A percentile compares a stretch with the other conserved stretches of the same genome.
These are phyloP conservation scores for Leuciscus idus DNA, from an alignment of 2,113 vertebrate species.

Conservation along the genomic window DNA sequence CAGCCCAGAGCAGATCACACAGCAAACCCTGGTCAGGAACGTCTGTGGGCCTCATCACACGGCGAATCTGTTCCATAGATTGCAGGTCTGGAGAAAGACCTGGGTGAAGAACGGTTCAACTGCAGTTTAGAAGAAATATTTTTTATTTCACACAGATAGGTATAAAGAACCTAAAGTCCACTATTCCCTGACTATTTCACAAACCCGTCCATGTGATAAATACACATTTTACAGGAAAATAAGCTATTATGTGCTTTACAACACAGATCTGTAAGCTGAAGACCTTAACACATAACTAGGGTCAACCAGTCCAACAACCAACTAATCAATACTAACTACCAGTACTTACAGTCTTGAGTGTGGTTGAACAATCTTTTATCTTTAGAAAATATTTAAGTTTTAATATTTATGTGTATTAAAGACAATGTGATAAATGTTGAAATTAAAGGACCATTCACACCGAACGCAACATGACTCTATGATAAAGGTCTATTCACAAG, in stretches of 20 bases:
- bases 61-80: constrained; percentile 95
- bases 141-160: neutral
- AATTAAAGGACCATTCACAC: too few species aligned
- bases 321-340: too few species aligned
- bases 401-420: too few species aligned
- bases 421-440: too few species aligned
- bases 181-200: neutral
- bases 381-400: too few species aligned
- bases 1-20: constrained; percentile 93
- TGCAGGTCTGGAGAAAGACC: constrained; percentile 94
- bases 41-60: constrained; percentile 95
- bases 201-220: neutral
- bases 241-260: neutral
- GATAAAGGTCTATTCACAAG: too few species aligned
- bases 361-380: too few species aligned
- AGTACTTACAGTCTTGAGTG: too few species aligned
- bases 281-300: neutral
- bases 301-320: too few species aligned
- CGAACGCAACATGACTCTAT: too few species aligned
- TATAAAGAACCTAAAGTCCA: neutral
- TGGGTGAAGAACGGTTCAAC: constrained; percentile 57
- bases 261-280: neutral
- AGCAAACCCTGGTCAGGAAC: constrained; percentile 96
- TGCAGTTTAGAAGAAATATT: neutral
- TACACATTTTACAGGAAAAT: neutral